Evolutionary conservation across 2,797 vertebrate genomes (phyloP), one percentile per base, ranked within the genome.

Genomic region (Oceanodroma leucorhoa): DNA sequence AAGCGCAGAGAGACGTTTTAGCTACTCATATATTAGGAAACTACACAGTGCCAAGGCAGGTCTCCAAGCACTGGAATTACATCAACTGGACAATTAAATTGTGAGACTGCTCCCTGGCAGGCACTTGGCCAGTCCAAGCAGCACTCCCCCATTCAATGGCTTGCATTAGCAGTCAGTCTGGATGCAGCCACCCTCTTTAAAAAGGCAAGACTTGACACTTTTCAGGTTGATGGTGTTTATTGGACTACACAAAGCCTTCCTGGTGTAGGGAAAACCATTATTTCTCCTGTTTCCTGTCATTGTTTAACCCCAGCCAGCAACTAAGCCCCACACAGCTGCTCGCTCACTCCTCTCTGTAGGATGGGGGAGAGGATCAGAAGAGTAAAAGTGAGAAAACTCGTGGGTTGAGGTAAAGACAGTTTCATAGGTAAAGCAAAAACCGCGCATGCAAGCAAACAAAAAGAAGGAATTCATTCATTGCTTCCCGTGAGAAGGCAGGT

Each of bases 71-170:
- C 53, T 80, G 19, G 12, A 81, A 40, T 30, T 41, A 19, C 9
- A 71, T 51, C n/a, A 64, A 6, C 8, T 64, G 18, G 9, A 40
- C 40, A 67, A 73, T 30, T 71, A 55, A 86, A 75, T 50, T 54
- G 11, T 48, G 34, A 41, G 13, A 26, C 10, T 50, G 23, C 5
- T 75, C 23, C 6, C 19, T 57, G 30, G 8, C 23, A 86, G 58
- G 32, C 6, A 32, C 21, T 34, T 71, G 61, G 15, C 17, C 17
- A 13, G 21, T 45, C 40, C 36, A 38, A 21, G 43, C 9, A 75
- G 7, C 36, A 64, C 4, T 79, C 8, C 5, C 24, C 2, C 0
- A 38, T 51, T 73, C 24, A 54, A 0, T n/a, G 26, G 14, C 15
- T 73, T 53, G 48, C 7, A 8, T 36, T 5, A 71, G 11, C 34